Evolutionary conservation across 2,888 invertebrate genomes (phyloP), one percentile per base, ranked within the genome.

Genomic region (Venustoraphidia nigricollis): DNA sequence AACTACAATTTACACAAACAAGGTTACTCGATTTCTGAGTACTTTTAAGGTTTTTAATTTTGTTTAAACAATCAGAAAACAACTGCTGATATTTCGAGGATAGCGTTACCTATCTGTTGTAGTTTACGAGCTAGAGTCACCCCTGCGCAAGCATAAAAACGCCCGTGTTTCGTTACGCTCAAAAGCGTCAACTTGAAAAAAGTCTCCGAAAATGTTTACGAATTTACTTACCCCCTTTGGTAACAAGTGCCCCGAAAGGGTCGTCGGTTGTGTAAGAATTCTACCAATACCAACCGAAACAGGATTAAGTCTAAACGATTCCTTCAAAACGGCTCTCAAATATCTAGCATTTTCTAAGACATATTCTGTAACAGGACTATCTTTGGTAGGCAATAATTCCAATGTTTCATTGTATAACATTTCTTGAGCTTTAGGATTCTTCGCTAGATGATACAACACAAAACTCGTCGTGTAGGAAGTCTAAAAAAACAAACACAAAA

Each of bases 241-340:
- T 52, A 91, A 77, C 44, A 70, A 64, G 65, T 83, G 89, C 37
- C 80, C 83, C 51, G 79, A 79, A 44, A 92, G 71, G 35, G 79
- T 65, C 2, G 80, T 70, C 60, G 89, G 82, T 44, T 74, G 74
- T 53, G 80, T 79, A 36, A 87, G 65, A 43, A 84, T 70, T 36
- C 92, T 69, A 0, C 91, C 91, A 46, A 89, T 73, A 8, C 92
- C 92, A 48, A 92, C 72, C 0, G 91, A 81, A 34, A 92, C 79
- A 1, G 92, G 92, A 65, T 86, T 81, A 44, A 92, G 61, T 51
- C 92, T 72, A 34, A 90, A 71, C 4, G 81, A 79, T 66, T 95
- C 95, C 62, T 92, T 94, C 2, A 94, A 66, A 54, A 83, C 81
- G 40, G 87, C 83, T 60, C 84, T 82, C 0, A 85, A 70, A 60